A percentile compares a stretch with the other conserved stretches of the same genome.
phyloP scores from a whole-genome alignment of 2,888 invertebrate genomes.

The Trypoxylon attenuatum region DNA sequence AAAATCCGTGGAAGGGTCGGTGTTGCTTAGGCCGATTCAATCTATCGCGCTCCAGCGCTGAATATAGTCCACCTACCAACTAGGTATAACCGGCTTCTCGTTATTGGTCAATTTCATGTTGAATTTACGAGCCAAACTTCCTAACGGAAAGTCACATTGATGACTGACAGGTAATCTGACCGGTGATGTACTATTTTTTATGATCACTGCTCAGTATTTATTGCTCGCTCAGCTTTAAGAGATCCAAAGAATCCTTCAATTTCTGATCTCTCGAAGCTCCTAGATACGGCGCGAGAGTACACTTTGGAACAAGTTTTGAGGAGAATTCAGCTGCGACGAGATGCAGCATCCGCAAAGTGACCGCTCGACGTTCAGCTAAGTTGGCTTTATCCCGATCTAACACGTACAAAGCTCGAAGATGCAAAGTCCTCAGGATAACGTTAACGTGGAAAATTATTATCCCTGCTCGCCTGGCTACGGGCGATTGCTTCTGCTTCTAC shows the following conservation, averaged over 20 bases:
- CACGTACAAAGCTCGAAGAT: constrained; percentile 57
- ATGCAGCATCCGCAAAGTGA: constrained; percentile 39
- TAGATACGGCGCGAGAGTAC: no score
- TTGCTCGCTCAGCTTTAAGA: no score
- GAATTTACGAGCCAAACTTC: constrained; percentile 3
- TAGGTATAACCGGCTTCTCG: constrained; percentile 23
- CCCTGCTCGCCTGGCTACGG: no score
- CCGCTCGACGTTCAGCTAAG: constrained; percentile 58
- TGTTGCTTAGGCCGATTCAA: constrained; percentile 72
- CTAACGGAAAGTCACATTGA: no score
- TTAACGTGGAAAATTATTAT: constrained; percentile 67
- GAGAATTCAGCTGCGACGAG: no score
- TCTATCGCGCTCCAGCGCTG: constrained; percentile 55
- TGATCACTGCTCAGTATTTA: no score
- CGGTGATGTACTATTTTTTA: no score
- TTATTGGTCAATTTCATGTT: constrained; percentile 6
- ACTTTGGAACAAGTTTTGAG: no score
- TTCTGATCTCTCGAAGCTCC: no score
- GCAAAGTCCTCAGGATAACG: constrained; percentile 58
- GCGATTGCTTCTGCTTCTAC: no score
- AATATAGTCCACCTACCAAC: constrained; percentile 7
- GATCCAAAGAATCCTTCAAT: no score
- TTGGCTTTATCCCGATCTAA: constrained; percentile 67
- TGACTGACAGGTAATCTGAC: no score
- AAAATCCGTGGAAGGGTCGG: constrained; percentile 58